Conservation (phyloP, 2,888 invertebrate genomes). For the Empis stercorea region DNA sequence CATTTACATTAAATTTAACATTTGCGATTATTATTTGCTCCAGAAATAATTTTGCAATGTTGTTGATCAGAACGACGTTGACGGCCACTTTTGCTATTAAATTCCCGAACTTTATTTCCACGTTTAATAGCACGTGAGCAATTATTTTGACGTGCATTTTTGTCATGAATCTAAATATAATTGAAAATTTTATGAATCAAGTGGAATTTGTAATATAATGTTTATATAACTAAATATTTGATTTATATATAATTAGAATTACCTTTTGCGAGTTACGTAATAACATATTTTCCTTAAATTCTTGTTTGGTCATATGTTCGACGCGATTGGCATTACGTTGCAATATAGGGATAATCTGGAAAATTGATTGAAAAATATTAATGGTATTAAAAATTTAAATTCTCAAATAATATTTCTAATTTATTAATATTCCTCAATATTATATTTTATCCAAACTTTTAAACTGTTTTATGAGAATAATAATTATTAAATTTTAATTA, state of each 20-base stretch:
- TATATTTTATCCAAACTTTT: too few relatives aligned
- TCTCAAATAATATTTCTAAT: too few relatives aligned
- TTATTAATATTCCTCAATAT: too few relatives aligned
- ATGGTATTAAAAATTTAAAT: too few relatives aligned
- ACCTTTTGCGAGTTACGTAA: constrained; percentile 31
- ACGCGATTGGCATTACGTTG: constrained; percentile 16
- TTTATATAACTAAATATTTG: too few relatives aligned
- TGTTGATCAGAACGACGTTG: constrained; percentile 42
- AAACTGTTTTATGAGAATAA: too few relatives aligned
- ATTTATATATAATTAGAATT: too few relatives aligned
- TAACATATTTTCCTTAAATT: constrained; percentile 29
- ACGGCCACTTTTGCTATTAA: constrained; percentile 40
- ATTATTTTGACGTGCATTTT: constrained; percentile 35
- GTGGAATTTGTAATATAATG: too few relatives aligned
- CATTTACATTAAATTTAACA: constrained; percentile 31
- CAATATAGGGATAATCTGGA: too few relatives aligned
- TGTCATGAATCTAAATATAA: constrained; percentile 24
- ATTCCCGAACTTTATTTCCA: constrained; percentile 43
- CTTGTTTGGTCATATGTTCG: constrained; percentile 21
- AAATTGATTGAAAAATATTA: too few relatives aligned
- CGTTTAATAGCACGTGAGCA: constrained; percentile 42
- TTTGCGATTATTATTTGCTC: constrained; percentile 50
- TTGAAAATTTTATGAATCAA: too few relatives aligned
- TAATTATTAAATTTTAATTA: too few relatives aligned
- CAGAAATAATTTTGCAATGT: constrained; percentile 41